Conservation (phyloP, 2,888 invertebrate species). For the Hyposoter dolosus region DNA sequence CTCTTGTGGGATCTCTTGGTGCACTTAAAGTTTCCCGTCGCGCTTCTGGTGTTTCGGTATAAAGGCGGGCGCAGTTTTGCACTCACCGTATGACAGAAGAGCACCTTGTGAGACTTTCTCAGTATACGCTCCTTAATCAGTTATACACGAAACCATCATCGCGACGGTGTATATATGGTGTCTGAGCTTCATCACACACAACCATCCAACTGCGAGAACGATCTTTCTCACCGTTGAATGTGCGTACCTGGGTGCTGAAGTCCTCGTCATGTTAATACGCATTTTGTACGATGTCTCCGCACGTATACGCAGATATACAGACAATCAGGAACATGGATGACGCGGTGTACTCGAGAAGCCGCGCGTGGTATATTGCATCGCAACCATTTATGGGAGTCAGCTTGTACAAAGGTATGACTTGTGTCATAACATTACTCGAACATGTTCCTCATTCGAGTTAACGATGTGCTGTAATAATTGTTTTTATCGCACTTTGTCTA, state of each 20-base stretch:
- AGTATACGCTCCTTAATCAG: conserved; percentile 20
- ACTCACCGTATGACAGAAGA: neutral
- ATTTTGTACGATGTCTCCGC: neutral
- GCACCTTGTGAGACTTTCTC: neutral
- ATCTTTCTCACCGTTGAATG: conserved; percentile 28
- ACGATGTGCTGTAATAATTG: conserved; percentile 71
- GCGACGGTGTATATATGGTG: conserved; percentile 17
- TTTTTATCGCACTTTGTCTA: conserved; percentile 54
- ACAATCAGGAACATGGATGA: neutral
- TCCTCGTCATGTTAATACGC: conserved; percentile 12
- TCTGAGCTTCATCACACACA: conserved; percentile 24
- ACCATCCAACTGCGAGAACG: conserved; percentile 22
- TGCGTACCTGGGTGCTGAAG: neutral
- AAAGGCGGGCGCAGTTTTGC: conserved; percentile 34
- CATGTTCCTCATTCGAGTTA: conserved; percentile 70
- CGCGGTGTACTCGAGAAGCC: conserved; percentile 29
- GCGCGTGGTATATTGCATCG: conserved; percentile 71
- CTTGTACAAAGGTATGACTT: conserved; percentile 71
- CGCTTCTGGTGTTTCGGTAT: conserved; percentile 49
- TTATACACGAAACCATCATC: conserved; percentile 16
- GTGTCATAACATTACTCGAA: conserved; percentile 71
- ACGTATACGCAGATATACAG: neutral
- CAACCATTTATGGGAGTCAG: conserved; percentile 70
- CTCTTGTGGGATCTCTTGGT: conserved; percentile 16
- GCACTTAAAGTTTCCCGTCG: conserved; percentile 62